Conservation (phyloP, 2,797 vertebrate genomes). For the Syngnathus rostellatus region DNA sequence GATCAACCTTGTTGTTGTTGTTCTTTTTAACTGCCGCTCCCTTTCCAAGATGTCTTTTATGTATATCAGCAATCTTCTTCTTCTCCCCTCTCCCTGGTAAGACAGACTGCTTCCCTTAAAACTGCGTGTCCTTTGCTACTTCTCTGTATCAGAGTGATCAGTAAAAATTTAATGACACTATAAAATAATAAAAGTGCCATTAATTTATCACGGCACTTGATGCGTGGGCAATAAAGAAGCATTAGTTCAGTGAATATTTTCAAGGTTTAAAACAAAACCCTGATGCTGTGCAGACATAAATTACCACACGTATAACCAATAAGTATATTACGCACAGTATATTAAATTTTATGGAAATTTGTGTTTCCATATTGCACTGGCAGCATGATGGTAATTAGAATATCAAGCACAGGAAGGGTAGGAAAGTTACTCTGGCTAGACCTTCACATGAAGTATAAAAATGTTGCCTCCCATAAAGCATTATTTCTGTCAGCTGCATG, state of each 20-base stretch:
- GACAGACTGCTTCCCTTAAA: slow-evolving; percentile 72
- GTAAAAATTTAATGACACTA: slow-evolving; percentile 99
- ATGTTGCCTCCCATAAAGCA: slow-evolving; percentile 17
- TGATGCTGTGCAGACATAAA: slow-evolving; percentile 79
- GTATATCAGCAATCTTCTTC: slow-evolving; percentile 25
- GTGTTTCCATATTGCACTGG: slow-evolving; percentile 75
- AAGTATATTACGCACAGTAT: slow-evolving; percentile 98
- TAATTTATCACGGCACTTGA: slow-evolving; percentile 97
- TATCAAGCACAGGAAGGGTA: slow-evolving; percentile 29
- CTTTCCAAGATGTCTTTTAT: slow-evolving; percentile 30
- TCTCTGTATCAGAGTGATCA: slow-evolving; percentile 94
- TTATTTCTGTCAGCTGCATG: slow-evolving; percentile 5
- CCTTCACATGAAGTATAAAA: slow-evolving; percentile 18
- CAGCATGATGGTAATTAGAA: slow-evolving; percentile 59
- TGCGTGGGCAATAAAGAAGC: slow-evolving; percentile 88
- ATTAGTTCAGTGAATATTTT: slow-evolving; percentile 94
- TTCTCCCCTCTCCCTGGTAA: slow-evolving; percentile 45
- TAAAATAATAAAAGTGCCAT: slow-evolving; percentile 99
- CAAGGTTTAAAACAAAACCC: slow-evolving; percentile 86
- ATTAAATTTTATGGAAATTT: slow-evolving; percentile 98
- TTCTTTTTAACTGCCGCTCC: slow-evolving; percentile 11
- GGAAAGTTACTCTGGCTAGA: slow-evolving; percentile 23
- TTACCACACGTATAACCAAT: slow-evolving; percentile 91
- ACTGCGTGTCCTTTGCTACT: slow-evolving; percentile 87
- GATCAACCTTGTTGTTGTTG: slow-evolving; percentile 13